Evolutionary conservation across 2,888 invertebrate species (phyloP).

Genomic region (Drosophila phalerata): DNA sequence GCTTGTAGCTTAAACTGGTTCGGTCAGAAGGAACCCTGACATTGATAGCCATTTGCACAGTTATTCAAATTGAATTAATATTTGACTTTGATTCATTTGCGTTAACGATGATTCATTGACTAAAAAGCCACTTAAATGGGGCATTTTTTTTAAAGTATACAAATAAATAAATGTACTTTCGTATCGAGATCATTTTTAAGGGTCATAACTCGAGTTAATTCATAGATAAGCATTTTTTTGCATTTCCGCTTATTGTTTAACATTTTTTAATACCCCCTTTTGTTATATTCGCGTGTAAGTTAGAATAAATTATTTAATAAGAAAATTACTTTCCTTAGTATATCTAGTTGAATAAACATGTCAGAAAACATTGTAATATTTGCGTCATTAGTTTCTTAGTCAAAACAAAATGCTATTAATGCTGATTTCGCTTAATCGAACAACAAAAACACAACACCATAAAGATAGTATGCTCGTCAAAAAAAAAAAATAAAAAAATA

Average conservation of each 20-base stretch:
- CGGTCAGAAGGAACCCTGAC: conserved; percentile 32
- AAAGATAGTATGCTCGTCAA: conserved; percentile 31
- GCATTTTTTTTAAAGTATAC: conserved; percentile 20
- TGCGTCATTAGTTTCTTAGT: background rate
- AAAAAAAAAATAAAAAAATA: conserved; percentile 6
- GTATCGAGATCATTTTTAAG: background rate
- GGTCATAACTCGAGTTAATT: background rate
- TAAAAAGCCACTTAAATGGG: conserved; percentile 46
- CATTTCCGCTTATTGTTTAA: conserved; percentile 16
- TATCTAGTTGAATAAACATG: background rate
- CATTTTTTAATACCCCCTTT: background rate
- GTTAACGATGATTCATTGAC: conserved; percentile 43
- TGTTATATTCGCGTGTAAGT: conserved; percentile 1
- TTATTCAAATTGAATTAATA: conserved; percentile 72
- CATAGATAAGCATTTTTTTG: background rate
- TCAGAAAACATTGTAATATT: background rate
- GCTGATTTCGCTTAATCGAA: conserved; percentile 35
- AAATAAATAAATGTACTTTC: background rate
- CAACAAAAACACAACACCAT: conserved; percentile 3
- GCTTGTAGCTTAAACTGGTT: conserved; percentile 43
- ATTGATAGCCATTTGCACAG: conserved; percentile 55
- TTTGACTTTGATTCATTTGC: conserved; percentile 57
- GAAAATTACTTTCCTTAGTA: background rate
- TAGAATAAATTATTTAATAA: background rate
- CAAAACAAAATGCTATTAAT: conserved; percentile 11